phyloP scores from a whole-genome alignment of 37 sponge, comb jelly and placozoan species.

The Tethya wilhelma region DNA sequence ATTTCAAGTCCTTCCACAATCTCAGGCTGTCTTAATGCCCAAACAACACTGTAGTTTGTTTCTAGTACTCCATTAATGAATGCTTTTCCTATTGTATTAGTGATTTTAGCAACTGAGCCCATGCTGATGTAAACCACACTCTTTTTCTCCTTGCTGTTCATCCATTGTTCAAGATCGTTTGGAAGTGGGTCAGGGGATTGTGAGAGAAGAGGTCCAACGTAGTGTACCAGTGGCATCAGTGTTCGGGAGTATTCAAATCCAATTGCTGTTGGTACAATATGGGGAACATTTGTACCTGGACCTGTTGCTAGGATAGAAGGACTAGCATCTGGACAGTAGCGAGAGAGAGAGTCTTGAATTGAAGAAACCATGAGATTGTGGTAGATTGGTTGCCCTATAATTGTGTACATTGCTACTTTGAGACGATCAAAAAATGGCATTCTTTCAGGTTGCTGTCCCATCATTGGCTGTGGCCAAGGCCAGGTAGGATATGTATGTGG shows the following conservation, averaged over 20 bases:
- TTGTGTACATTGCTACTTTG: neutral
- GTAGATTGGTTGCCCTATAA: neutral
- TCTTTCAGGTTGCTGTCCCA: neutral
- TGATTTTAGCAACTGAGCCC: too few species aligned
- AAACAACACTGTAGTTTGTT: conserved; percentile 32
- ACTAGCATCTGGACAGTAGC: neutral
- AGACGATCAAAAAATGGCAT: neutral
- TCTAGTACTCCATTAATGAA: conserved; percentile 15
- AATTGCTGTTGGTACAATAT: conserved; percentile 29
- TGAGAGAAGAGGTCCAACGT: conserved; percentile 43
- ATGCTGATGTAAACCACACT: too few species aligned
- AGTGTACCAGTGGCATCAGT: conserved; percentile 23
- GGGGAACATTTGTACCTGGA: neutral
- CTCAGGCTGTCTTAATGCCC: conserved; percentile 38
- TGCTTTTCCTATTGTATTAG: conserved; percentile 2
- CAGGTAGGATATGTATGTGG: neutral
- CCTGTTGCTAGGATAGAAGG: neutral
- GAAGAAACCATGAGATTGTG: neutral
- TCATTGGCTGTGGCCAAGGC: too few species aligned
- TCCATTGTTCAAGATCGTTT: too few species aligned
- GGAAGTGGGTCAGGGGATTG: neutral
- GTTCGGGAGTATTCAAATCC: conserved; percentile 46
- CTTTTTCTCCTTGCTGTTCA: too few species aligned
- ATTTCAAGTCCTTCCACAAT: conserved; percentile 27
- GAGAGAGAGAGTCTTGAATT: neutral